These are phyloP conservation scores for Myxocyprinus asiaticus DNA, from an alignment of 2,113 vertebrate genomes.

Conservation along the genomic window DNA sequence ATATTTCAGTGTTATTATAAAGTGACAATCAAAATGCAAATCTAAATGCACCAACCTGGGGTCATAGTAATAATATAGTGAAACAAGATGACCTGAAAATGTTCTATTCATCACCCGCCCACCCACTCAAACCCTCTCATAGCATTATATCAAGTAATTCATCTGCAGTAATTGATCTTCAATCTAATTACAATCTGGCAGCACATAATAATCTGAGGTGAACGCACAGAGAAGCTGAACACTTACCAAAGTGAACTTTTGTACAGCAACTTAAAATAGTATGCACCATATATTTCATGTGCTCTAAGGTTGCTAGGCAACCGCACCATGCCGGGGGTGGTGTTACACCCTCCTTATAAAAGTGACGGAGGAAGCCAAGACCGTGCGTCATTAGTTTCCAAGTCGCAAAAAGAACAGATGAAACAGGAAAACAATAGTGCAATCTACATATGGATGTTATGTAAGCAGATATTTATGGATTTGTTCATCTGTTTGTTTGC, in stretches of 20 bases:
- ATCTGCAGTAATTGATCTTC: conserved; percentile 38
- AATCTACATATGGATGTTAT: background rate
- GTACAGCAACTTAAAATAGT: conserved; percentile 47
- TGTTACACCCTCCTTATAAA: background rate
- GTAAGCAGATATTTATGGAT: background rate
- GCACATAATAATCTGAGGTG: conserved; percentile 30
- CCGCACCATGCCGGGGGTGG: conserved; percentile 15
- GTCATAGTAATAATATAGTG: conserved; percentile 27
- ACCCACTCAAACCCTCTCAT: conserved; percentile 12
- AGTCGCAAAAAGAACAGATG: background rate
- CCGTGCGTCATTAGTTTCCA: background rate
- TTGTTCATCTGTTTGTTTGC: background rate
- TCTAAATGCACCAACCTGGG: conserved; percentile 21
- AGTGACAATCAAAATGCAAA: conserved; percentile 30
- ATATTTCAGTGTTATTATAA: conserved; percentile 15
- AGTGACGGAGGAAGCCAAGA: background rate
- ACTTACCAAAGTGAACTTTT: conserved; percentile 42
- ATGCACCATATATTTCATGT: conserved; percentile 43
- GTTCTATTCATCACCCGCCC: conserved; percentile 21
- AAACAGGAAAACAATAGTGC: background rate
- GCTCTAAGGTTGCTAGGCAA: conserved; percentile 50
- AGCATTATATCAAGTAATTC: conserved; percentile 35
- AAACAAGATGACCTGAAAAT: conserved; percentile 35
- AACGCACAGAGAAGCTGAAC: conserved; percentile 33
- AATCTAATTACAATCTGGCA: conserved; percentile 42